Evolutionary conservation across 1,140 invertebrate genomes (phyloP).

Genomic region (Anastrepha obliqua): DNA sequence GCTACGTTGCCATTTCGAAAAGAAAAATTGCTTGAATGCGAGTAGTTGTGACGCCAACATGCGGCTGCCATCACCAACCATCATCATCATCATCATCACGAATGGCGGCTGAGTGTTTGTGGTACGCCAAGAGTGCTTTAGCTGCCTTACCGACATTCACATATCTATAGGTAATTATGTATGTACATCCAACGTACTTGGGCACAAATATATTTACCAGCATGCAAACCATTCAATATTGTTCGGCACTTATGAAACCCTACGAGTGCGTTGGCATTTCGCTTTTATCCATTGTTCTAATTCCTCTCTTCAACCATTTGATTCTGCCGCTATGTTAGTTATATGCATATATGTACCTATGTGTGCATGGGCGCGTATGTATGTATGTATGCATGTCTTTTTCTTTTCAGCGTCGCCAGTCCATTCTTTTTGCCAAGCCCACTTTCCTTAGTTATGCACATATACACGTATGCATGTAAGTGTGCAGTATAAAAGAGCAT

Average conservation of each 20-base stretch:
- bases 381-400: too few species aligned
- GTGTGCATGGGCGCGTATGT: too few species aligned
- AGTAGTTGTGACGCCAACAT: conserved; percentile 31
- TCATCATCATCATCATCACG: background rate
- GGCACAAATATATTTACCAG: background rate
- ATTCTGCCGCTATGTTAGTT: background rate
- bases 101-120: background rate
- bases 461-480: background rate
- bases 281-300: background rate
- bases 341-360: background rate
- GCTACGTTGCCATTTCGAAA: background rate
- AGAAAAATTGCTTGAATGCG: conserved; percentile 37
- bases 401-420: too few species aligned
- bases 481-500: background rate
- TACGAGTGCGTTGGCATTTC: conserved; percentile 43
- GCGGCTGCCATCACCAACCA: background rate
- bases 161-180: background rate
- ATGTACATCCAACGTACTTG: background rate
- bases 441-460: background rate
- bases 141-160: background rate
- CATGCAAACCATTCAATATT: conserved; percentile 42
- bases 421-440: conserved; percentile 7
- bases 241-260: background rate
- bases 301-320: background rate
- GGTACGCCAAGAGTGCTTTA: background rate